Evolutionary conservation across 2,797 vertebrate genomes (phyloP), one percentile per base, ranked within the genome.

Genomic region (Cetoscarus ocellatus): DNA sequence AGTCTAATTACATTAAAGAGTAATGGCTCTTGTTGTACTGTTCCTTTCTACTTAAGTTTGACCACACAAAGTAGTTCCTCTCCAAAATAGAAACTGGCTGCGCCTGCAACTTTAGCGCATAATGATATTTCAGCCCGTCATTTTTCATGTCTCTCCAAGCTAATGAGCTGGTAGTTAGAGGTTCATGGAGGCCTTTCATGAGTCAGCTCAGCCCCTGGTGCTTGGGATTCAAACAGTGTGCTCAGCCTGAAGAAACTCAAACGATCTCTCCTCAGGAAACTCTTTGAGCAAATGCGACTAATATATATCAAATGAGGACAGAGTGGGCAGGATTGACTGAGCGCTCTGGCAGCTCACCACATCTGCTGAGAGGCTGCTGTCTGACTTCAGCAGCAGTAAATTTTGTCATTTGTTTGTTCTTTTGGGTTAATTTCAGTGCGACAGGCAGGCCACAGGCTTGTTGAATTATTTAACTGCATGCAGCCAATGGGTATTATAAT

Each of bases 381-480:
- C 76, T 80, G 52, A 60, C 74, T 47, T 64, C 35, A 49, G 44
- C 39, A 42, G 49, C 61, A 38, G 14, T 45, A 14, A 9, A 62
- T 69, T 49, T 38, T 18, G 14, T 60, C 12, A 12, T 72, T 63
- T 53, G 50, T 63, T 67, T 69, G 64, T 66, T 77, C 44, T 63
- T 75, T 61, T 67, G 67, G 62, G 63, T 82, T 80, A 60, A 69
- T 92, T 84, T 78, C 56, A 78, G 70, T 80, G 68, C 77, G 76
- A 83, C 80, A 75, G 66, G 36, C 66, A 58, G 80, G 81, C 80
- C 68, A 84, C 77, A 45, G 74, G 84, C 78, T 67, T 63, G 73
- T 54, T 91, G 70, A 92, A 93, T 93, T 84, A 92, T 93, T 93
- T 70, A 92, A 84, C 72, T 75, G 53, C 72, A 67, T 44, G 48